A percentile compares a stretch with the other conserved stretches of the same genome.
Conservation (phyloP, 2,888 invertebrate genomes). For the Machimus atricapillus region DNA sequence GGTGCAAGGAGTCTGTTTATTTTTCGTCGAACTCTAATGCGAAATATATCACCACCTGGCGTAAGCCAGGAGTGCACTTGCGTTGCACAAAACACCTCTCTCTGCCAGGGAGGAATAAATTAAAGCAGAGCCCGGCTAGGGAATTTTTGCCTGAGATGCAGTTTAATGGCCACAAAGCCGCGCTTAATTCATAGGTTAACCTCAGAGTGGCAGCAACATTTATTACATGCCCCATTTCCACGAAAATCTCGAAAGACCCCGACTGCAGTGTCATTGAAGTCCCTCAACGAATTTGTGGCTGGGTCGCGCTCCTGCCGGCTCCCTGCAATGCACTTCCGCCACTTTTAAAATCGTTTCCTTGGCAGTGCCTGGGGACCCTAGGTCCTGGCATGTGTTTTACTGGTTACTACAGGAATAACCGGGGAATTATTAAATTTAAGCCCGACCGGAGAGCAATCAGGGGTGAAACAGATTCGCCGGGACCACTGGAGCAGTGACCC, state of each 20-base stretch:
- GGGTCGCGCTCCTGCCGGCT: neutral
- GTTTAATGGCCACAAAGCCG: conserved; percentile 12
- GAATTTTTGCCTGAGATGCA: conserved; percentile 17
- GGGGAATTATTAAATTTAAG: conserved; percentile 16
- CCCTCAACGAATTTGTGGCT: conserved; percentile 16
- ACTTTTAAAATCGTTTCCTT: conserved; percentile 8
- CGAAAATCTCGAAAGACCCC: neutral
- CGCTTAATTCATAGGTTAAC: conserved; percentile 31
- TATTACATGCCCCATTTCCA: conserved; percentile 27
- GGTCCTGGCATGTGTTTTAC: neutral
- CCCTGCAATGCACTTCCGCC: conserved; percentile 5
- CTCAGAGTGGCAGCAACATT: conserved; percentile 12
- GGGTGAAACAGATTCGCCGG: neutral
- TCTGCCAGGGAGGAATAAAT: conserved; percentile 2
- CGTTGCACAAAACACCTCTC: neutral
- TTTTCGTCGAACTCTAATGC: neutral
- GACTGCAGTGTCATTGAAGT: conserved; percentile 29
- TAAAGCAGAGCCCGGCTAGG: neutral
- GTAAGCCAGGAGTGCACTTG: neutral
- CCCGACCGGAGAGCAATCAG: neutral
- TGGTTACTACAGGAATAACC: neutral
- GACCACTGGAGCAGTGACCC: neutral
- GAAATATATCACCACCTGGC: neutral
- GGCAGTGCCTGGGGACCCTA: neutral
- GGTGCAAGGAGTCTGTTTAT: neutral